Evolutionary conservation across 2,113 vertebrate genomes (phyloP).

Genomic region (Apus apus): DNA sequence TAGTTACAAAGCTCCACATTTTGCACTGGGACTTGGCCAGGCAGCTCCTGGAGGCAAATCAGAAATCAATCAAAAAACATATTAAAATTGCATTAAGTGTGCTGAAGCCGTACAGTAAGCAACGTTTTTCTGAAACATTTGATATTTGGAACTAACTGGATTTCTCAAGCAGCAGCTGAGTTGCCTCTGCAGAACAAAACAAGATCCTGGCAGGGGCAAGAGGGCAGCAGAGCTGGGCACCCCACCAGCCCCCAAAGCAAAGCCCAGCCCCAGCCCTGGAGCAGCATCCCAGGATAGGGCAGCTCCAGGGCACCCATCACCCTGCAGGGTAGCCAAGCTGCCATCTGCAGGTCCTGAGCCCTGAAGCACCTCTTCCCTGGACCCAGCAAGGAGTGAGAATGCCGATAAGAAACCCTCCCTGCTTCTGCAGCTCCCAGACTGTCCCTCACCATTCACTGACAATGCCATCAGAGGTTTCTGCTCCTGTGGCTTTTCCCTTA

Average conservation of each 20-base stretch:
- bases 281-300: rapidly evolving
- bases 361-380: not conserved
- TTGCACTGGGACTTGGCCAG: not conserved
- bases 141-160: not conserved
- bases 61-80: not conserved
- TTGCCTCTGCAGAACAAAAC: not conserved
- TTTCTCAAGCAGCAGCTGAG: not conserved
- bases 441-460: rapidly evolving
- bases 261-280: not conserved
- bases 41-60: not conserved
- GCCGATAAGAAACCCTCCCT: not conserved
- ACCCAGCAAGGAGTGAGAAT: rapidly evolving
- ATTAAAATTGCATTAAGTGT: not conserved
- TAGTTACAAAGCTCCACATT: not conserved
- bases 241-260: not conserved
- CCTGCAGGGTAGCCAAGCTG: not conserved
- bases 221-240: not conserved
- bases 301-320: not conserved
- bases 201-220: not conserved
- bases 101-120: not conserved
- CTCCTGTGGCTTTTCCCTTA: not conserved
- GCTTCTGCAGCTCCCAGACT: not conserved
- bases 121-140: not conserved
- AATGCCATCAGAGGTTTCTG: not conserved
- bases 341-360: not conserved